A percentile compares a stretch with the other conserved stretches of the same genome.
phyloP scores from a whole-genome alignment of 2,888 invertebrate species.

The Drosophila pseudotalamancana region DNA sequence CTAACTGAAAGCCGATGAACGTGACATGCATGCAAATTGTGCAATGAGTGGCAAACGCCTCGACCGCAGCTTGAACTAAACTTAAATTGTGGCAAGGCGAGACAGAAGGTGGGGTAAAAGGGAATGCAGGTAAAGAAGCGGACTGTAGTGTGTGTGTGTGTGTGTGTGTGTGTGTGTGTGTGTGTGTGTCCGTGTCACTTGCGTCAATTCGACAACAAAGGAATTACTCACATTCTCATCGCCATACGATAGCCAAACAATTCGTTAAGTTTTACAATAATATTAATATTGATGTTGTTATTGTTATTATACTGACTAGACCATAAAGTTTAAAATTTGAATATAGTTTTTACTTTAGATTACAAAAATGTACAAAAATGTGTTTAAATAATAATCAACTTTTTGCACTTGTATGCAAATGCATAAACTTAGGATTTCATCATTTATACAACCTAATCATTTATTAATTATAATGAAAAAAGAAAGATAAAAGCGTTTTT shows the following conservation, averaged over 20 bases:
- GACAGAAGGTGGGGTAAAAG: no score
- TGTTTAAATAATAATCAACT: no score
- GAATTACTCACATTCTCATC: slow-evolving; percentile 37
- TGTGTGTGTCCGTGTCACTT: slow-evolving; percentile 33
- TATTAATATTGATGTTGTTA: background rate
- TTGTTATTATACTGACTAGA: background rate
- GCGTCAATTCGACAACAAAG: slow-evolving; percentile 38
- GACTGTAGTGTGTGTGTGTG: background rate
- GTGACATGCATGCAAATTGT: slow-evolving; percentile 72
- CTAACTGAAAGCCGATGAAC: slow-evolving; percentile 47
- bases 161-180: background rate
- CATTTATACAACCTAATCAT: no score
- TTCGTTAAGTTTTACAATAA: background rate
- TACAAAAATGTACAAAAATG: no score
- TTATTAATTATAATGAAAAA: no score
- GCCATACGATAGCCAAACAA: slow-evolving; percentile 11
- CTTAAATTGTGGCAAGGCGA: slow-evolving; percentile 7
- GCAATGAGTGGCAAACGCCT: slow-evolving; percentile 40
- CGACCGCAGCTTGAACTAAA: slow-evolving; percentile 44
- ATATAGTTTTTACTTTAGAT: background rate
- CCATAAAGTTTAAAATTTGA: no score
- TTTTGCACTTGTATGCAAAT: no score
- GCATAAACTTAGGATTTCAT: no score
- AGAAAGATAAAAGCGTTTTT: no score
- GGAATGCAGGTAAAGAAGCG: no score